phyloP scores from a whole-genome alignment of 2,888 invertebrate genomes.

The Ethmia dodecea region DNA sequence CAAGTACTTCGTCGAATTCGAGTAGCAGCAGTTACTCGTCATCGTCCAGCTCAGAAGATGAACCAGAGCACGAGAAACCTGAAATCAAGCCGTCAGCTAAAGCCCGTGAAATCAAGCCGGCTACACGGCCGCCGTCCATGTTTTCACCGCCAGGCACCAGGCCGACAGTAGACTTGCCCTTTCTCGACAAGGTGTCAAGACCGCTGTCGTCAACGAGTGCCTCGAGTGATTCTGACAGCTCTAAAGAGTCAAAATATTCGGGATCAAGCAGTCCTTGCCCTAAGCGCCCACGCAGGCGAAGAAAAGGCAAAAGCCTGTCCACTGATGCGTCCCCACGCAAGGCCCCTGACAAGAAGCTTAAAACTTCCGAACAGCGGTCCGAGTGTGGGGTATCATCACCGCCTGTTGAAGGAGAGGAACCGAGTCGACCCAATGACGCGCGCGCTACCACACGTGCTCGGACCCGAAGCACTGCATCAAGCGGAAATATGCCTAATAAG shows the following conservation, averaged over 20 bases:
- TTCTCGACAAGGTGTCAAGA: conserved; percentile 87
- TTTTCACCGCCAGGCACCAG: conserved; percentile 68
- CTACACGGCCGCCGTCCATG: conserved; percentile 47
- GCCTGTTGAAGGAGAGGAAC: conserved; percentile 87
- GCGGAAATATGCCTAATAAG: conserved; percentile 82
- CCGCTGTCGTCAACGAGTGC: conserved; percentile 80
- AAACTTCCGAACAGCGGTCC: conserved; percentile 89
- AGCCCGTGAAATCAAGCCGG: conserved; percentile 62
- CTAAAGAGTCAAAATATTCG: conserved; percentile 55
- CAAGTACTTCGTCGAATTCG: conserved; percentile 72
- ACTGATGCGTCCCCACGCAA: conserved; percentile 58
- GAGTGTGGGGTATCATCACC: conserved; percentile 84
- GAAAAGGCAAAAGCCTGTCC: conserved; percentile 57
- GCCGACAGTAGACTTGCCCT: conserved; percentile 83
- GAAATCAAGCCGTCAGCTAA: conserved; percentile 57
- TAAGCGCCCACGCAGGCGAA: conserved; percentile 59
- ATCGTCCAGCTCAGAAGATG: conserved; percentile 80
- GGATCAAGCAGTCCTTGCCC: conserved; percentile 60
- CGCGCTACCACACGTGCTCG: conserved; percentile 79
- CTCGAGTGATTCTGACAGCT: conserved; percentile 79
- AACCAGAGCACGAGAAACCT: conserved; percentile 49
- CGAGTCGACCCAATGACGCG: conserved; percentile 63
- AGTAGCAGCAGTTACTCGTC: conserved; percentile 78
- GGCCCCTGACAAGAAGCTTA: conserved; percentile 89
- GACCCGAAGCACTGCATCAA: conserved; percentile 81